Percentiles rank a stretch among this genome's conserved stretches.
Evolutionary conservation across 2,797 vertebrate genomes (phyloP).

Genomic region (Platalea minor): DNA sequence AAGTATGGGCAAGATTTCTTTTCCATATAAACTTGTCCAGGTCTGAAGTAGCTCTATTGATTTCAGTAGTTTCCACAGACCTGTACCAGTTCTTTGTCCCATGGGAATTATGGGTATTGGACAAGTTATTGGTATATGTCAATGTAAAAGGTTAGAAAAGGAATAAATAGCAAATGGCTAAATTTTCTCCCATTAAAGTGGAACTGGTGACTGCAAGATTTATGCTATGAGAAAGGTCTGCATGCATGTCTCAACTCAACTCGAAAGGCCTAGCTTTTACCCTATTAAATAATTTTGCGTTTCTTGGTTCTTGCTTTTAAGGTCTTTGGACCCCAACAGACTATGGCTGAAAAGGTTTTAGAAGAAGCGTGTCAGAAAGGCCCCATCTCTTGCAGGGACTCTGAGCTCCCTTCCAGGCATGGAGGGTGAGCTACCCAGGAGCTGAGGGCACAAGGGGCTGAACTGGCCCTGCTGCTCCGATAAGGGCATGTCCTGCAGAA

Average conservation of each 20-base stretch:
- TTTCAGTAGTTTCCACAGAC: neutral
- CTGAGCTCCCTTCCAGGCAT: accelerated
- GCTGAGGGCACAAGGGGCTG: neutral
- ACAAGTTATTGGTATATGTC: neutral
- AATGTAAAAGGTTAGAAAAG: neutral
- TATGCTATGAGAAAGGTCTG: neutral
- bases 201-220: neutral
- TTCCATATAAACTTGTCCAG: neutral
- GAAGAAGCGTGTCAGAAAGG: neutral
- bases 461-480: neutral
- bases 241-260: neutral
- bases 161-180: neutral
- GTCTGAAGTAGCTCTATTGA: neutral
- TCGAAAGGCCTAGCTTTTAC: neutral
- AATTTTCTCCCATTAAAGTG: neutral
- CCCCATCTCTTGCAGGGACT: neutral
- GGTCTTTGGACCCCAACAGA: neutral
- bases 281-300: neutral
- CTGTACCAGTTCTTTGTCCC: neutral
- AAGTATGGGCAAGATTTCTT: neutral
- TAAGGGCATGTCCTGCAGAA: neutral
- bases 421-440: neutral
- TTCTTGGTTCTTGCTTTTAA: neutral
- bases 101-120: neutral
- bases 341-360: neutral